Base-by-base conservation (phyloP, 2,888 invertebrate genomes). In the Agrochola lychnidis region DNA sequence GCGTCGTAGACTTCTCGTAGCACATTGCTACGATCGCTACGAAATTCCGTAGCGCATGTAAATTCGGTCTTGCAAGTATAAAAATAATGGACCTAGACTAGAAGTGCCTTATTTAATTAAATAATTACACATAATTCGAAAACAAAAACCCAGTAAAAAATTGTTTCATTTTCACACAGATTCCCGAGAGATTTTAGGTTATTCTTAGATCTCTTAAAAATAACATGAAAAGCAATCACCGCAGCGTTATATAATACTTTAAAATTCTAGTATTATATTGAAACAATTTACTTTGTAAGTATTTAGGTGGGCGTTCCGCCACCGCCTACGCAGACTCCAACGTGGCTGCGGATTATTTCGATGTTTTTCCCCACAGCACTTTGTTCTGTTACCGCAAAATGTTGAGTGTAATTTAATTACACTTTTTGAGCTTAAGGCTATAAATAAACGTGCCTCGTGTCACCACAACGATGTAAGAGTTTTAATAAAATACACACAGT, bases 361-460 rank as follows among this genome's bases (percentile, higher is more conserved):
- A 36, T 59, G 48, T 66, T 84, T 70, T 70, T 62, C 4, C 57
- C 19, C 61, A 5, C 30, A 57, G 22, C 30, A 45, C 57, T 85
- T 69, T 81, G 56, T 75, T 67, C 3, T 45, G 57, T 63, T 67
- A 70, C 61, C 67, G 36, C 73, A 57, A 61, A 72, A 61, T 25
- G 40, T 66, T 69, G 67, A 85, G 64, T 85, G 83, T 77, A 78
- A 85, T 83, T 85, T 77, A 86, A 86, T 86, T 86, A 83, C 63
- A 66, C n/a, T 81, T 81, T 79, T 74, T 69, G 36, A 71, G 63
- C 30, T 57, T 64, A 63, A 42, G 7, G 22, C 73, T 82, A 70
- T 70, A 68, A 82, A 76, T 82, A 68, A 85, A 83, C 68, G n/a
- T 64, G 45, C 0, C 51, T 64, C 51, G 42, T 45, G 36, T 67